Evolutionary conservation across 2,888 invertebrate genomes (phyloP).

Genomic region (Leptopterna dolabrata): DNA sequence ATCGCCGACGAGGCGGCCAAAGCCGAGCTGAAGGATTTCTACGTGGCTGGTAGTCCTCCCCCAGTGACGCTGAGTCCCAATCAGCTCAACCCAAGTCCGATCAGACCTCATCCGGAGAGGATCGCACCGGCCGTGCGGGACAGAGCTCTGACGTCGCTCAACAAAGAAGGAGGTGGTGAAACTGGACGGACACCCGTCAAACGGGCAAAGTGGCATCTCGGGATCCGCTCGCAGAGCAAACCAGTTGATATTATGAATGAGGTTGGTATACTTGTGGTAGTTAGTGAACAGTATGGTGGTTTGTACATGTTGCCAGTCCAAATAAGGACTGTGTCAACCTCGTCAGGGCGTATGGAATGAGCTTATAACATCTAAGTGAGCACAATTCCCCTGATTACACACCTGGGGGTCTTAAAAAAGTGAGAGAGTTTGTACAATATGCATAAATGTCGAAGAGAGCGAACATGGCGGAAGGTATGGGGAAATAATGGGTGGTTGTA

Average conservation of each 20-base stretch:
- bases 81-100: constrained; percentile 69
- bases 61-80: constrained; percentile 73
- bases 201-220: constrained; percentile 98
- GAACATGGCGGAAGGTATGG: too few relatives aligned
- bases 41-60: constrained; percentile 90
- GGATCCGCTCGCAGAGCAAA: constrained; percentile 96
- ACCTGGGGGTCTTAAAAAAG: too few relatives aligned
- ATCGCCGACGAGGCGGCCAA: constrained; percentile 96
- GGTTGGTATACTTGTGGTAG: constrained; percentile 69
- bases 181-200: constrained; percentile 78
- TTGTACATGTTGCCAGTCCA: too few relatives aligned
- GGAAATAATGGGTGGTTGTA: too few relatives aligned
- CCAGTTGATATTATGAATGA: constrained; percentile 99
- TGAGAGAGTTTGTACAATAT: too few relatives aligned
- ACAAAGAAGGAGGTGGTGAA: constrained; percentile 33
- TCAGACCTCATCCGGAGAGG: constrained; percentile 91
- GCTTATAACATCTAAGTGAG: too few relatives aligned
- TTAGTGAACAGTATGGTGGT: not conserved
- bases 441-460: too few relatives aligned
- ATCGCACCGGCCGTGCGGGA: constrained; percentile 78
- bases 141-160: constrained; percentile 66
- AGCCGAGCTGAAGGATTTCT: constrained; percentile 93
- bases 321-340: too few relatives aligned
- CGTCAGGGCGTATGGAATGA: too few relatives aligned
- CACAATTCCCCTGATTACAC: too few relatives aligned